Conservation (phyloP, 2,113 vertebrate genomes). For the Heliornis fulica region DNA sequence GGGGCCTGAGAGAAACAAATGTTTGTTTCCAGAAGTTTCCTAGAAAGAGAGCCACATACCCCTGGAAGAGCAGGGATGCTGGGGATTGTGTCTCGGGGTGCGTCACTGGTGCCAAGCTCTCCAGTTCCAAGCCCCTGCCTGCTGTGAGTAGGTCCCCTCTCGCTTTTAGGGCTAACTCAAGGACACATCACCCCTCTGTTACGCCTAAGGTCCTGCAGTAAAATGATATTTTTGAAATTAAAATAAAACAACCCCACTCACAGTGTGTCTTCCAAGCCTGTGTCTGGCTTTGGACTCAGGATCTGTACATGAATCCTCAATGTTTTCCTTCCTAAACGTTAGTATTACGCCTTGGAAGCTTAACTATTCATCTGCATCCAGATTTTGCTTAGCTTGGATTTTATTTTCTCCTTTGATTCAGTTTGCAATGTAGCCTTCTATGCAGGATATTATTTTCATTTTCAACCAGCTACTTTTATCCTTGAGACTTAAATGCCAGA, state of each 20-base stretch:
- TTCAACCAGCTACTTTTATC: conserved; percentile 27
- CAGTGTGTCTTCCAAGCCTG: background rate
- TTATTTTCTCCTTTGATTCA: conserved; percentile 12
- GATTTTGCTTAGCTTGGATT: conserved; percentile 55
- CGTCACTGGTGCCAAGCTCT: background rate
- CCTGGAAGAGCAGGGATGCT: background rate
- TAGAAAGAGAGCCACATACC: background rate
- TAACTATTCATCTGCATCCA: background rate
- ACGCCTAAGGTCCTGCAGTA: background rate
- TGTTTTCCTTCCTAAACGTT: background rate
- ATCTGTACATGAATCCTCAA: background rate
- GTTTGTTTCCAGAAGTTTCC: background rate
- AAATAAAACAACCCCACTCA: rapidly evolving
- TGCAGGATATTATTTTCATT: conserved; percentile 24
- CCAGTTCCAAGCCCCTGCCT: background rate
- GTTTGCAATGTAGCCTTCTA: background rate
- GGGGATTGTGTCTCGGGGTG: rapidly evolving
- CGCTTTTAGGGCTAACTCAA: background rate
- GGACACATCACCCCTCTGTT: background rate
- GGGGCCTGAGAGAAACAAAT: background rate
- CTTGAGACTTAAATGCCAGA: background rate
- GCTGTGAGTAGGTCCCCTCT: background rate
- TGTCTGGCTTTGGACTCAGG: background rate
- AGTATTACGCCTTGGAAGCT: background rate
- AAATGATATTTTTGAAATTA: background rate